Percentiles rank a stretch among this genome's conserved stretches.
These are phyloP conservation scores for Microcebus murinus DNA, from an alignment of 2,113 vertebrate genomes.

Conservation along the genomic window DNA sequence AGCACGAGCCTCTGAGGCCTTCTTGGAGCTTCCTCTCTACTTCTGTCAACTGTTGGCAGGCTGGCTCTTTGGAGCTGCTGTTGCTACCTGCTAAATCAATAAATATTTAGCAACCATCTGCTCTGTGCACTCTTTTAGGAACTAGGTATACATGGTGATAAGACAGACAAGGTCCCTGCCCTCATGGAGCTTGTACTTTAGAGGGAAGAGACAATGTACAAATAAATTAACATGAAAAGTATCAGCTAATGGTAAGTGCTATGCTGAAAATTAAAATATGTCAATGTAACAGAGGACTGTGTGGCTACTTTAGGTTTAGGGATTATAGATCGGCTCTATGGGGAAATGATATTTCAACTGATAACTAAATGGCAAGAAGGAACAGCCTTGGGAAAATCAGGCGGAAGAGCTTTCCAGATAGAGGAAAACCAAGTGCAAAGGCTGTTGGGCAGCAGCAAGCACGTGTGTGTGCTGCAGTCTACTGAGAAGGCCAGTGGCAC, in stretches of 20 bases:
- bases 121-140: background rate
- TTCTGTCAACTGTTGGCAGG: background rate
- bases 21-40: background rate
- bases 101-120: background rate
- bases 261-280: conserved; percentile 10
- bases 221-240: background rate
- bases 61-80: background rate
- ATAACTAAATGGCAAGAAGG: conserved; percentile 9
- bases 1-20: background rate
- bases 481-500: background rate
- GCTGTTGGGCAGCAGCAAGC: background rate
- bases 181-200: background rate
- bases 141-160: background rate
- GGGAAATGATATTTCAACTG: background rate
- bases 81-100: background rate
- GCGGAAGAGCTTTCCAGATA: background rate
- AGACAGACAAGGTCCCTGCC: background rate
- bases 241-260: background rate
- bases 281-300: background rate
- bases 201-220: background rate
- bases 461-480: background rate
- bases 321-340: background rate
- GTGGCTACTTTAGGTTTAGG: background rate
- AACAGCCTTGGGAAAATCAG: background rate
- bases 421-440: background rate